These are phyloP conservation scores for Mobula hypostoma DNA, from an alignment of 2,113 vertebrate genomes.

Conservation along the genomic window DNA sequence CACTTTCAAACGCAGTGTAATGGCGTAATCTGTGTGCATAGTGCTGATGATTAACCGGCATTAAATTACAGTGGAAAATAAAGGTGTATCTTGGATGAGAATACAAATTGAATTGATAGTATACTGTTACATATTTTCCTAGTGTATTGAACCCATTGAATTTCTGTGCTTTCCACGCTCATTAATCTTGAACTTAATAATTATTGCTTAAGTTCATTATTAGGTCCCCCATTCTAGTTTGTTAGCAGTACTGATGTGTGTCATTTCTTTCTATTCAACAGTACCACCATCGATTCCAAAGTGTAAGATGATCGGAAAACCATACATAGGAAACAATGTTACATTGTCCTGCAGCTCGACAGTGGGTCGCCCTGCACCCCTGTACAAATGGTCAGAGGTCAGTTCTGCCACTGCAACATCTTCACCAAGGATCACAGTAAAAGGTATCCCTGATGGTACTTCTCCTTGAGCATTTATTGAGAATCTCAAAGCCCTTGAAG, in stretches of 20 bases:
- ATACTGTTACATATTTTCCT: not conserved
- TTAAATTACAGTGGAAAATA: not conserved
- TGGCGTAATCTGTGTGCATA: not conserved
- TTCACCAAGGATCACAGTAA: conserved; percentile 46
- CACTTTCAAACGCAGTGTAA: not conserved
- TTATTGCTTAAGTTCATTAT: not conserved
- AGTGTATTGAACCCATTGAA: not conserved
- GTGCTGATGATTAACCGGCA: not conserved
- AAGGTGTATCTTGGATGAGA: not conserved
- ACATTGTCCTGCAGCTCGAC: conserved; percentile 53
- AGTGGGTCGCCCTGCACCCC: conserved; percentile 51
- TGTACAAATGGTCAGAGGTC: conserved; percentile 54
- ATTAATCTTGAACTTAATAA: not conserved
- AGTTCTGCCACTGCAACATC: conserved; percentile 42
- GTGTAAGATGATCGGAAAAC: conserved; percentile 50
- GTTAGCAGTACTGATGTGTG: not conserved
- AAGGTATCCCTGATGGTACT: conserved; percentile 48
- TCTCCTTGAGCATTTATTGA: not conserved
- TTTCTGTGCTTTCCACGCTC: not conserved
- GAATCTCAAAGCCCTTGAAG: not conserved
- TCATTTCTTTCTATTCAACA: conserved; percentile 41
- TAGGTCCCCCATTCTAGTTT: not conserved
- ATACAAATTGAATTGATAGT: not conserved
- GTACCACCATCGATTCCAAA: conserved; percentile 54
- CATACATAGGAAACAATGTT: conserved; percentile 48